Percentiles rank a stretch among this genome's conserved stretches.
These are phyloP conservation scores for Cirrhinus molitorella DNA, from an alignment of 2,797 vertebrate genomes.

Conservation along the genomic window DNA sequence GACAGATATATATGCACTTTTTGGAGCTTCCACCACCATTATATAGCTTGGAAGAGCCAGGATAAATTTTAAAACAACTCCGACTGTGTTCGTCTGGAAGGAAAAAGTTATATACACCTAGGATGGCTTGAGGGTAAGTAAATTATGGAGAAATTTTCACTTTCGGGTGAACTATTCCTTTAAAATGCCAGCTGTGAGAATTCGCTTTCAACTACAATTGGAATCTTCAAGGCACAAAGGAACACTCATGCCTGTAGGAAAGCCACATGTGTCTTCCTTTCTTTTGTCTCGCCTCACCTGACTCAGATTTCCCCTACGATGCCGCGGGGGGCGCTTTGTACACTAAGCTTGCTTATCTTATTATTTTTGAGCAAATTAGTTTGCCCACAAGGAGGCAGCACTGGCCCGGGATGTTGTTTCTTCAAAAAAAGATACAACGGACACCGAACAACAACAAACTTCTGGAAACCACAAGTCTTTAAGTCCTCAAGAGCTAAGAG, in stretches of 20 bases:
- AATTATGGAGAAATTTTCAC: too few relatives aligned
- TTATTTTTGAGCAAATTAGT: neutral
- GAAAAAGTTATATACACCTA: too few relatives aligned
- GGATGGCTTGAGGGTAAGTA: too few relatives aligned
- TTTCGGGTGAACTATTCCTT: too few relatives aligned
- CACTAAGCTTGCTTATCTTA: too few relatives aligned
- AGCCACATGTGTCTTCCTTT: neutral
- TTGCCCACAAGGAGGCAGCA: constrained; percentile 7
- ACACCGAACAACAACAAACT: neutral
- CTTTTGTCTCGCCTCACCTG: constrained; percentile 26
- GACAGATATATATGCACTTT: too few relatives aligned
- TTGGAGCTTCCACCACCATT: too few relatives aligned
- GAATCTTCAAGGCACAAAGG: neutral
- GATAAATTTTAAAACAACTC: too few relatives aligned
- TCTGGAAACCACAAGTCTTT: neutral
- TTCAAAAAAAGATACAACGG: neutral
- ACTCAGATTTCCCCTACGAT: constrained; percentile 4
- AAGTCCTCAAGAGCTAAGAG: neutral
- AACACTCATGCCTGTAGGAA: neutral
- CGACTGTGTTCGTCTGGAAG: too few relatives aligned
- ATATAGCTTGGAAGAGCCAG: too few relatives aligned
- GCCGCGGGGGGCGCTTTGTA: neutral
- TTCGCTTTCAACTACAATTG: neutral
- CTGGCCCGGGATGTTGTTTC: neutral
- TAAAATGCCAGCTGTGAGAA: constrained; percentile 1